phyloP scores from a whole-genome alignment of 2,113 vertebrate species.

The Callorhinus ursinus region DNA sequence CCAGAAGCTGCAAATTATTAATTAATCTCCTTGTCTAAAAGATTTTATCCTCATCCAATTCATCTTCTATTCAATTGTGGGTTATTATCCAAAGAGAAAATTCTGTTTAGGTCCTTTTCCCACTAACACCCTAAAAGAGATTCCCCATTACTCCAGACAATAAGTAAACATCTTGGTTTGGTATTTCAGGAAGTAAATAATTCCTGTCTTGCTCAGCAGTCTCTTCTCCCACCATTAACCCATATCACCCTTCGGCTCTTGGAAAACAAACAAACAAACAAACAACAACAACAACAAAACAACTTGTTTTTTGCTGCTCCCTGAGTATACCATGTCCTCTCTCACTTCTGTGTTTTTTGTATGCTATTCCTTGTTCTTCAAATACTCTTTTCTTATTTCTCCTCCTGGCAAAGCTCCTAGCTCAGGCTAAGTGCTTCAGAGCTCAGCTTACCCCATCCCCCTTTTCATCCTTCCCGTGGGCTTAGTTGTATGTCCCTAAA shows the following conservation, averaged over 20 bases:
- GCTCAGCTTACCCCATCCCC: rapidly evolving
- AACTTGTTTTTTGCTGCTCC: neutral
- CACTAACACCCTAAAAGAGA: neutral
- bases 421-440: neutral
- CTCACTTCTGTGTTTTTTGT: neutral
- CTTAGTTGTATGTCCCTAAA: neutral
- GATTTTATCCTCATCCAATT: neutral
- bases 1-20: neutral
- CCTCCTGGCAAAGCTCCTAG: neutral
- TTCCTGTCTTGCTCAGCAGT: neutral
- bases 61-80: neutral
- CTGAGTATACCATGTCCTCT: neutral
- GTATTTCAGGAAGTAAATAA: neutral
- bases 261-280: neutral
- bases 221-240: neutral
- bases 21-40: neutral
- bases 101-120: neutral
- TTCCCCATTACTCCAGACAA: neutral
- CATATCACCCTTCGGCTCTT: neutral
- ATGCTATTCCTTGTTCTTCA: neutral
- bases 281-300: neutral
- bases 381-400: neutral
- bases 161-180: neutral
- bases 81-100: neutral
- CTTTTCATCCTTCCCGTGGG: neutral